These are phyloP conservation scores for Sebastes aleutianus DNA, from an alignment of 2,797 vertebrate species.

Conservation along the genomic window DNA sequence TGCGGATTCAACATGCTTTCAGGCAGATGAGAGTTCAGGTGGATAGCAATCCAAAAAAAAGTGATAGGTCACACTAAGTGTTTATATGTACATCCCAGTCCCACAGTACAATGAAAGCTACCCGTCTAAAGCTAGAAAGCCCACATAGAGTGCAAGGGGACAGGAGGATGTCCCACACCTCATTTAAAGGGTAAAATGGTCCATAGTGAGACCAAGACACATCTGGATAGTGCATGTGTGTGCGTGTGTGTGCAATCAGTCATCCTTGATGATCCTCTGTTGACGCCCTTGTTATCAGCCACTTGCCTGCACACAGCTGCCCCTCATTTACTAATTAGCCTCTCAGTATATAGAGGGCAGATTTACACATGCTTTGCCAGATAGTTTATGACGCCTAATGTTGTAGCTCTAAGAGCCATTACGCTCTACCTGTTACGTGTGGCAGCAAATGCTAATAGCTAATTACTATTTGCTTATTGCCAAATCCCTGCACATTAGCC, in stretches of 20 bases:
- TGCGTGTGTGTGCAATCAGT: not conserved
- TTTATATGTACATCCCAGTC: not conserved
- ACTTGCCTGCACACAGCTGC: conserved; percentile 43
- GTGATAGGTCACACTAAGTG: not conserved
- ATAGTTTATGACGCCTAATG: conserved; percentile 17
- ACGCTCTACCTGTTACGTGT: not conserved
- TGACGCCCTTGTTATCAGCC: conserved; percentile 23
- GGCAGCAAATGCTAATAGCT: not conserved
- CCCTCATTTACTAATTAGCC: conserved; percentile 42
- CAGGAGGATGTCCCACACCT: not conserved
- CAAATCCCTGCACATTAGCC: not conserved
- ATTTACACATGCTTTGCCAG: conserved; percentile 5
- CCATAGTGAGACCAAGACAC: not conserved
- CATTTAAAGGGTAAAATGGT: not conserved
- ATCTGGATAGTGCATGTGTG: not conserved
- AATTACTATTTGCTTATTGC: not conserved
- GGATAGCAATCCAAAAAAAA: not conserved
- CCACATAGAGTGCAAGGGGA: not conserved
- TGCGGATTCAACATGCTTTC: not conserved
- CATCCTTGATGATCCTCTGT: not conserved
- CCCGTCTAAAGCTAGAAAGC: not conserved
- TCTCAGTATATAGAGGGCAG: conserved; percentile 17
- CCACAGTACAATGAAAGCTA: not conserved
- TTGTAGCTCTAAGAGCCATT: conserved; percentile 12
- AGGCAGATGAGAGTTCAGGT: not conserved